Evolutionary conservation across 1,140 invertebrate species (phyloP).

Genomic region (Drosophila ogumai): DNA sequence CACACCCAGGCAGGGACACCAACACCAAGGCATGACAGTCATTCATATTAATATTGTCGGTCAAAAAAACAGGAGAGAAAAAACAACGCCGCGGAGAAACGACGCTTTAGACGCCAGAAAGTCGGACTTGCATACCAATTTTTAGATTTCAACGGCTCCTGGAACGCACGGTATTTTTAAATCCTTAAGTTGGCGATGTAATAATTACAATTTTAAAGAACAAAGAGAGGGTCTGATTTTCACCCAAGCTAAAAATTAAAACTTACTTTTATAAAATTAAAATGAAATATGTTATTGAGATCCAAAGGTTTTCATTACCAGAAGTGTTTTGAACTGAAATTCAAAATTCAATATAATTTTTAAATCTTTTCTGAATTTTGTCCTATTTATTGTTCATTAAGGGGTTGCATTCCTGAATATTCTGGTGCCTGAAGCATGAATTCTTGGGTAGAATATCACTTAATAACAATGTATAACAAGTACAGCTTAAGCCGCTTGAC

Average conservation of each 20-base stretch:
- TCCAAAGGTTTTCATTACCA: too few species aligned
- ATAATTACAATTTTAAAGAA: not conserved
- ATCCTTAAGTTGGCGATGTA: not conserved
- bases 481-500: not conserved
- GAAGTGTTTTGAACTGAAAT: too few species aligned
- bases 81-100: slow-evolving; percentile 22
- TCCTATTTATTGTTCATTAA: too few species aligned
- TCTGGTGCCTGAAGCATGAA: too few species aligned
- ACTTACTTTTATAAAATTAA: too few species aligned
- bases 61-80: slow-evolving; percentile 48
- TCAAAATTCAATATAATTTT: too few species aligned
- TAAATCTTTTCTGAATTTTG: too few species aligned
- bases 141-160: not conserved
- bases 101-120: slow-evolving; percentile 40
- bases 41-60: slow-evolving; percentile 78
- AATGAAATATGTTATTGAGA: too few species aligned
- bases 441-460: not conserved
- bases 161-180: slow-evolving; percentile 11
- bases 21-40: slow-evolving; percentile 60
- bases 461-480: not conserved
- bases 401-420: too few species aligned
- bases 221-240: too few species aligned
- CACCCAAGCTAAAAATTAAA: too few species aligned
- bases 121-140: slow-evolving; percentile 45
- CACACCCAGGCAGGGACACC: slow-evolving; percentile 38